Conservation (phyloP, 2,113 vertebrate species). For the Zosterops borbonicus region DNA sequence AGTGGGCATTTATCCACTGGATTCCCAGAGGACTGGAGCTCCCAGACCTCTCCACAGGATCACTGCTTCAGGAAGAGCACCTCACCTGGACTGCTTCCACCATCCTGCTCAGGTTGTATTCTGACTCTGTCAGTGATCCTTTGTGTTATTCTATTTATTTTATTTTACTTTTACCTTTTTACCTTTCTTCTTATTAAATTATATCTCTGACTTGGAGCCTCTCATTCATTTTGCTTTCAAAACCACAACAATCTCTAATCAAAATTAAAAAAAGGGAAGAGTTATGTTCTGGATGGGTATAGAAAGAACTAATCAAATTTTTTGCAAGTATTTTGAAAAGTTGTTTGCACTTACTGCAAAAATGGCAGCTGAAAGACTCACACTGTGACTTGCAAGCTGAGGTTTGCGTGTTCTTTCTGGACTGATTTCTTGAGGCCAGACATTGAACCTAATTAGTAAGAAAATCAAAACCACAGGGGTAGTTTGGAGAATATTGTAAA, state of each 20-base stretch:
- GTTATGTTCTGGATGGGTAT: not conserved
- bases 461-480: not conserved
- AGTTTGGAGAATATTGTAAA: not conserved
- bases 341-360: not conserved
- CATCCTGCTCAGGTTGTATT: no score
- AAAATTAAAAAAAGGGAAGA: not conserved
- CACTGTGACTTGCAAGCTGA: not conserved
- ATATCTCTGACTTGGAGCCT: no score
- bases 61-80: no score
- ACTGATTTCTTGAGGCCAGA: not conserved
- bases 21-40: no score
- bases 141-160: no score
- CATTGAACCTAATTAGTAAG: not conserved
- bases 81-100: no score
- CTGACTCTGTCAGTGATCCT: no score
- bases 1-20: no score
- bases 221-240: no score
- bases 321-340: not conserved
- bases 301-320: not conserved
- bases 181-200: no score
- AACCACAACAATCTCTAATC: not conserved
- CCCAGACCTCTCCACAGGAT: no score
- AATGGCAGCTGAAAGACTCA: not conserved
- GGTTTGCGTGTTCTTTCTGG: not conserved
- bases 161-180: no score